Evolutionary conservation across 2,888 invertebrate species (phyloP).

Genomic region (Bhutanitis thaidina): DNA sequence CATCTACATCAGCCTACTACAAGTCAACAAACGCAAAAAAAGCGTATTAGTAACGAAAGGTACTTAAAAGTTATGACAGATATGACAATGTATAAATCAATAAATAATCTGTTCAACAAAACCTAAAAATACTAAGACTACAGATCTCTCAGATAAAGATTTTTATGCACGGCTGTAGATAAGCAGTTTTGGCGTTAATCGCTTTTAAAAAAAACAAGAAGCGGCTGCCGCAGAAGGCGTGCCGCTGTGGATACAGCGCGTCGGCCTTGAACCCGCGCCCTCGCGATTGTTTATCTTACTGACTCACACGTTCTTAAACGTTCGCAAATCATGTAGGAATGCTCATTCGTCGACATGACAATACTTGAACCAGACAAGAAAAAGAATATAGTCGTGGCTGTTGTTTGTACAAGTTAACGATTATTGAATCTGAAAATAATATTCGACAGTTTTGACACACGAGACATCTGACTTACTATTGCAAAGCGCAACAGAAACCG

Average conservation of each 20-base stretch:
- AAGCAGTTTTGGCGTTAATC: no score
- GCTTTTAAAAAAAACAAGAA: background rate
- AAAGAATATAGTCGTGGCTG: no score
- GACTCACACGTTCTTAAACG: slow-evolving; percentile 8
- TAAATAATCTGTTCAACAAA: background rate
- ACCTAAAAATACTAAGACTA: background rate
- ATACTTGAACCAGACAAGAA: no score
- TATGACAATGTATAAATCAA: no score
- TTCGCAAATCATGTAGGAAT: slow-evolving; percentile 10
- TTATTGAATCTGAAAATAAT: no score
- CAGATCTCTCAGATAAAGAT: background rate
- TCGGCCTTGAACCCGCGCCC: slow-evolving; percentile 17
- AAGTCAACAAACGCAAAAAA: no score
- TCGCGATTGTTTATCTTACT: slow-evolving; percentile 8
- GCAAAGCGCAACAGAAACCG: no score
- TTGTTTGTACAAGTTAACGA: no score
- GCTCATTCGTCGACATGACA: background rate
- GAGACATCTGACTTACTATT: no score
- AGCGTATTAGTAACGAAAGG: no score
- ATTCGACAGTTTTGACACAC: no score
- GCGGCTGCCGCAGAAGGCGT: background rate
- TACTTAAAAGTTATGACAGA: no score
- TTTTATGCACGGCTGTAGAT: background rate
- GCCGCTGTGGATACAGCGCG: background rate
- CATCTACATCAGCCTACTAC: background rate